phyloP scores from a whole-genome alignment of 2,113 vertebrate species.

The Paralichthys olivaceus region DNA sequence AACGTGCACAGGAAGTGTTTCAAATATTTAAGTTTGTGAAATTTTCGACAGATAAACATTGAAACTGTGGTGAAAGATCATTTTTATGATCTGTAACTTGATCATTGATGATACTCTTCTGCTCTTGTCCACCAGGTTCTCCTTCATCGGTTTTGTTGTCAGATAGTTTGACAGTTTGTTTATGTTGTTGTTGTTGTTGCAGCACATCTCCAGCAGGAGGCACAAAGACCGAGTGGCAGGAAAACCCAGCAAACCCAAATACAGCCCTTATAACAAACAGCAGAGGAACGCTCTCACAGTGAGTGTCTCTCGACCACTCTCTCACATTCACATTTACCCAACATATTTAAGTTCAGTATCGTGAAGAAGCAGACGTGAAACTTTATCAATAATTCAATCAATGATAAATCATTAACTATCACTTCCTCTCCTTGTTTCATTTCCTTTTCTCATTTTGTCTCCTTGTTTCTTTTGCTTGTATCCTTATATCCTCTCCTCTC shows the following conservation, averaged over 20 bases:
- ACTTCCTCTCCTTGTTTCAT: neutral
- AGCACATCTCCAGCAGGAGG: constrained; percentile 99
- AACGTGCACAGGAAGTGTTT: too few relatives aligned
- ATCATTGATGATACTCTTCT: too few relatives aligned
- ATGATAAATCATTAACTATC: neutral
- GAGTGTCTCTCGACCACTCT: constrained; percentile 67
- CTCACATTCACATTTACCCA: neutral
- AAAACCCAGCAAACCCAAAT: constrained; percentile 96
- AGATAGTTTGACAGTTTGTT: neutral
- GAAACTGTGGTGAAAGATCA: too few relatives aligned
- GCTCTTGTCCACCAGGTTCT: neutral
- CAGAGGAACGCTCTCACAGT: constrained; percentile 90
- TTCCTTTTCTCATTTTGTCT: neutral
- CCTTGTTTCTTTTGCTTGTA: neutral
- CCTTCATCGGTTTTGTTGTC: neutral
- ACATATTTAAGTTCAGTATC: neutral
- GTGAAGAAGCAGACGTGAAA: neutral
- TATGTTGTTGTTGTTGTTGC: constrained; percentile 65
- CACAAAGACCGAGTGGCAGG: constrained; percentile 98
- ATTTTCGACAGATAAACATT: too few relatives aligned
- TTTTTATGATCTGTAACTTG: too few relatives aligned
- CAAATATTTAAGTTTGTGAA: too few relatives aligned
- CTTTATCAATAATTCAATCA: neutral
- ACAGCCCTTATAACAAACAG: constrained; percentile 89
- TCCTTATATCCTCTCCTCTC: neutral